phyloP scores from a whole-genome alignment of 2,888 invertebrate species.

The Lasioglossum leucozonium region DNA sequence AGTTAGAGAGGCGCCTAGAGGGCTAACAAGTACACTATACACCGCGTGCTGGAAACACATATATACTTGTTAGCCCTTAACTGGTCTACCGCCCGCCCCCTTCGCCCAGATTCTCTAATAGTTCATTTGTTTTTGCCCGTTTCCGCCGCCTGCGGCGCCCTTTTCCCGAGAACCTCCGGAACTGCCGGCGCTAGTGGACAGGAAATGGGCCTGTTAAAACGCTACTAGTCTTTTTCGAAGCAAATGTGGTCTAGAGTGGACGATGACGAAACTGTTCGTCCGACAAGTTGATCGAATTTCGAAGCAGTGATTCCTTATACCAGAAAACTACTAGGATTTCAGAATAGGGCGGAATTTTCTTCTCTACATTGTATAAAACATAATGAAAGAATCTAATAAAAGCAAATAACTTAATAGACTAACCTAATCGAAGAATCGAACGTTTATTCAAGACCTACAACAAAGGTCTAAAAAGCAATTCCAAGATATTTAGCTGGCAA shows the following conservation, averaged over 20 bases:
- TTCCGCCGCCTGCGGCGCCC: slow-evolving; percentile 66
- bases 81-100: slow-evolving; percentile 46
- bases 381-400: no score
- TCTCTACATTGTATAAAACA: no score
- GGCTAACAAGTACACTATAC: slow-evolving; percentile 51
- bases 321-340: no score
- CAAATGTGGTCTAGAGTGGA: background rate
- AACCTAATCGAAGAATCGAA: no score
- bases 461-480: no score
- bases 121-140: slow-evolving; percentile 78
- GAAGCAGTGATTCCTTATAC: no score
- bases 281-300: background rate
- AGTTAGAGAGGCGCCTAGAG: slow-evolving; percentile 77
- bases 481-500: background rate
- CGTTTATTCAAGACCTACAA: no score
- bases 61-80: slow-evolving; percentile 67
- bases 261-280: background rate
- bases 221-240: background rate
- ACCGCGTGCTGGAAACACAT: background rate
- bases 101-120: slow-evolving; percentile 71
- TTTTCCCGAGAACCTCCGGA: slow-evolving; percentile 19
- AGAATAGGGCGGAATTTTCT: no score
- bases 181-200: slow-evolving; percentile 4
- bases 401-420: no score
- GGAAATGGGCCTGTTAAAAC: background rate